phyloP scores from a whole-genome alignment of 64 coral and sea anemone species.

The Acropora yongei region DNA sequence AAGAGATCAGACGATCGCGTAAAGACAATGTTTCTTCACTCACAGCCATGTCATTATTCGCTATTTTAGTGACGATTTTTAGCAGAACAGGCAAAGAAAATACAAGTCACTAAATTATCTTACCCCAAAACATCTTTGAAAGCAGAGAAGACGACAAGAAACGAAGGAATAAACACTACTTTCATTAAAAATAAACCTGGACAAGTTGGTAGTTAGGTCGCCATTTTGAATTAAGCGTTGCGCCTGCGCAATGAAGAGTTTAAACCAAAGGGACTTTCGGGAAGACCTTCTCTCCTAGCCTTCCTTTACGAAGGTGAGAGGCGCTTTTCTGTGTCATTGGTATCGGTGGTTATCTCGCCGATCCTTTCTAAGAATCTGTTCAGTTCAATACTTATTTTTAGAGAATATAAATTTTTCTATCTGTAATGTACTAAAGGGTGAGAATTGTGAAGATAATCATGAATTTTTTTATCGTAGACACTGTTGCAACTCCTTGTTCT shows the following conservation, averaged over 20 bases:
- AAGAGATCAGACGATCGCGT: not conserved
- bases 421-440: not conserved
- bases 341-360: slow-evolving; percentile 73
- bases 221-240: slow-evolving; percentile 70
- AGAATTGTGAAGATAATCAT: not conserved
- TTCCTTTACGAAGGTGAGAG: slow-evolving; percentile 79
- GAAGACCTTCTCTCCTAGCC: slow-evolving; percentile 82
- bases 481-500: too few relatives aligned
- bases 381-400: not conserved
- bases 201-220: slow-evolving; percentile 1
- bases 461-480: not conserved
- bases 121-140: slow-evolving; percentile 99
- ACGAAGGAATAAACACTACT: slow-evolving; percentile 6
- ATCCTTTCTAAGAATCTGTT: slow-evolving; percentile 28
- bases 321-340: not conserved
- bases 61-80: not conserved
- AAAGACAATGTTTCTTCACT: not conserved
- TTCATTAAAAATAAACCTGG: too few relatives aligned
- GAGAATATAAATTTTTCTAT: not conserved
- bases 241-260: slow-evolving; percentile 58
- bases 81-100: not conserved
- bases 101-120: not conserved
- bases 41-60: not conserved
- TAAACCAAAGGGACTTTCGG: slow-evolving; percentile 56
- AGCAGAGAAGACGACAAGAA: not conserved